These are phyloP conservation scores for Vimba vimba DNA, from an alignment of 2,113 vertebrate genomes.

Conservation along the genomic window DNA sequence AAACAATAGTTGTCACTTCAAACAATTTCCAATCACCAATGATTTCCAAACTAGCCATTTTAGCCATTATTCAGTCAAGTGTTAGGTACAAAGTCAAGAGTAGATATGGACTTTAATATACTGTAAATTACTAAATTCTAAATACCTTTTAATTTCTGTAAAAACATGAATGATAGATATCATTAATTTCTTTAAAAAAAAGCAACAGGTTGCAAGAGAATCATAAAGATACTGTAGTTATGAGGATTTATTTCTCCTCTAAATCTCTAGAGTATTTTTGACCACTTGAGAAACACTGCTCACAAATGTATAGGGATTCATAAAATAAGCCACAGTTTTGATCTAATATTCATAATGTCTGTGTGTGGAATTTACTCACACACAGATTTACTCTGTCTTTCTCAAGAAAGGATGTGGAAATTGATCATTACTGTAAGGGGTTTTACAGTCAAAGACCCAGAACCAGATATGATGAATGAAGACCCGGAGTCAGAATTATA, in stretches of 20 bases:
- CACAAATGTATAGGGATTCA: not conserved
- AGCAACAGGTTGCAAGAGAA: not conserved
- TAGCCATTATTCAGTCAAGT: not conserved
- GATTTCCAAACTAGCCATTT: not conserved
- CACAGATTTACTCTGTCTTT: constrained; percentile 35
- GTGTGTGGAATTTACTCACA: constrained; percentile 28
- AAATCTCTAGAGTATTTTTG: constrained; percentile 6
- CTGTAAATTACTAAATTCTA: not conserved
- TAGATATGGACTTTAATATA: not conserved
- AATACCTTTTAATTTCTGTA: not conserved
- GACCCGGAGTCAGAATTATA: no score
- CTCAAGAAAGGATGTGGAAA: constrained; percentile 41
- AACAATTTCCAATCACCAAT: not conserved
- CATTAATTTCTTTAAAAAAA: not conserved
- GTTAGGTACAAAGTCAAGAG: not conserved
- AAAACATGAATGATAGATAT: not conserved
- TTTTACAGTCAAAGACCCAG: no score
- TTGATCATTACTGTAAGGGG: constrained; percentile 4
- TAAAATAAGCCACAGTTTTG: constrained; percentile 23
- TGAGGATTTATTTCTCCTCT: not conserved
- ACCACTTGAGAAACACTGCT: not conserved
- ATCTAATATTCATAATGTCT: not conserved
- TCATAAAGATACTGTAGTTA: not conserved
- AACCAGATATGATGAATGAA: no score
- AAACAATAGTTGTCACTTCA: not conserved